Conservation (phyloP, 2,797 vertebrate species). For the Phrynocephalus forsythii region DNA sequence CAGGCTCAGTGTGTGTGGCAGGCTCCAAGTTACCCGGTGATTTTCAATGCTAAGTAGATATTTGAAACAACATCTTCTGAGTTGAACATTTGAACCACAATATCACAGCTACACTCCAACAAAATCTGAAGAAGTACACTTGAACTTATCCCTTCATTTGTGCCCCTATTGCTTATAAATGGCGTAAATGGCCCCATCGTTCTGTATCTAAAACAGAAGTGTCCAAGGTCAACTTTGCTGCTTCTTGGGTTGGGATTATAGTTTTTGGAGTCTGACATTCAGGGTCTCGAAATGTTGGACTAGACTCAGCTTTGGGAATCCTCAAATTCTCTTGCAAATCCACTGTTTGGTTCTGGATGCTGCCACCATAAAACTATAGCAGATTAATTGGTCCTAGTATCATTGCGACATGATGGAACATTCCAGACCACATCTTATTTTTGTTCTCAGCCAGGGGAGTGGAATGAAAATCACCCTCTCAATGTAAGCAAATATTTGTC, state of each 20-base stretch:
- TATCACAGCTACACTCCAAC: no score
- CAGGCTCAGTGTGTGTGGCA: no score
- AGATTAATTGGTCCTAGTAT: slow-evolving; percentile 54
- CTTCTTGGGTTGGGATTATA: slow-evolving; percentile 41
- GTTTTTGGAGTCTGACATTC: slow-evolving; percentile 43
- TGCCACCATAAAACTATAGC: slow-evolving; percentile 54
- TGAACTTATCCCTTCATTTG: not conserved
- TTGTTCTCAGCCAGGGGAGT: slow-evolving; percentile 53
- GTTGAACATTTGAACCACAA: not conserved
- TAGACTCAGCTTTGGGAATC: no score
- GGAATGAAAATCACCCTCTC: slow-evolving; percentile 66
- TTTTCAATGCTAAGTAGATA: no score
- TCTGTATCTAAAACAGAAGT: slow-evolving; percentile 33
- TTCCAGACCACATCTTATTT: slow-evolving; percentile 61
- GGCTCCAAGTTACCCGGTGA: no score
- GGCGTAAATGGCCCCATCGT: not conserved
- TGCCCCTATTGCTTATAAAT: not conserved
- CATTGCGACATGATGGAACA: slow-evolving; percentile 61
- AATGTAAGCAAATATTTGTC: slow-evolving; percentile 73
- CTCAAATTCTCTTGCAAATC: slow-evolving; percentile 29
- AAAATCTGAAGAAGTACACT: not conserved
- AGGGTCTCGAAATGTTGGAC: no score
- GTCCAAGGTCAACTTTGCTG: slow-evolving; percentile 8
- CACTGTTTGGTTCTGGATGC: slow-evolving; percentile 50
- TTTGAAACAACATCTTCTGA: not conserved